Percentiles rank a stretch among this genome's conserved stretches.
phyloP scores from a whole-genome alignment of 2,797 vertebrate species.

The Chaetodon trifasciatus region DNA sequence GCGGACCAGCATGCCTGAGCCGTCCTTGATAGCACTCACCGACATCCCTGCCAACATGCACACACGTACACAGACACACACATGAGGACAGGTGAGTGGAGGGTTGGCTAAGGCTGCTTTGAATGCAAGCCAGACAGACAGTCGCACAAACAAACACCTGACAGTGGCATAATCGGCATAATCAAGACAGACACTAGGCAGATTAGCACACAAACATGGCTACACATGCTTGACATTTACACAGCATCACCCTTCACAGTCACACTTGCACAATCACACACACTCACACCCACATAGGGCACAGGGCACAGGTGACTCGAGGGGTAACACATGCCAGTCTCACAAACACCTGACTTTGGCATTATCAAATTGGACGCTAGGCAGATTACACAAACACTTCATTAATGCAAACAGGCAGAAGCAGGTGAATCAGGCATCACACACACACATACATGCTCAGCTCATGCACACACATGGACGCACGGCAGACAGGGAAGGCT shows the following conservation, averaged over 20 bases:
- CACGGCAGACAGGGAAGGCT: conserved; percentile 29
- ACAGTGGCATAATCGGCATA: conserved; percentile 79
- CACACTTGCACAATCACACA: conserved; percentile 37
- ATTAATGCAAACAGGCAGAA: conserved; percentile 76
- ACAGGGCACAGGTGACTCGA: conserved; percentile 68
- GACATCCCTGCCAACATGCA: conserved; percentile 91
- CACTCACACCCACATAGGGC: conserved; percentile 46
- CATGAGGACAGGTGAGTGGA: conserved; percentile 71
- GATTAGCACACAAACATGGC: conserved; percentile 80
- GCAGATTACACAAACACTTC: conserved; percentile 75
- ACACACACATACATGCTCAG: conserved; percentile 18
- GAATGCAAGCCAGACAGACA: conserved; percentile 76
- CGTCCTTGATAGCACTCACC: conserved; percentile 95
- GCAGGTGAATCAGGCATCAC: conserved; percentile 59
- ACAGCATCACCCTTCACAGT: conserved; percentile 50
- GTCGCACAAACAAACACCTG: conserved; percentile 78
- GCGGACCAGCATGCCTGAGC: conserved; percentile 94
- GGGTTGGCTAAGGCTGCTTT: conserved; percentile 71
- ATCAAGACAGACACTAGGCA: conserved; percentile 81
- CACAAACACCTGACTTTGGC: conserved; percentile 71
- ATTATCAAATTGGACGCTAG: conserved; percentile 71
- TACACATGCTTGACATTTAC: conserved; percentile 78
- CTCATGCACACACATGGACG: conserved; percentile 28
- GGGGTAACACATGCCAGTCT: conserved; percentile 65
- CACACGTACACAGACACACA: conserved; percentile 42